phyloP scores from a whole-genome alignment of 2,888 invertebrate genomes.

The Heterodera filipjevi region DNA sequence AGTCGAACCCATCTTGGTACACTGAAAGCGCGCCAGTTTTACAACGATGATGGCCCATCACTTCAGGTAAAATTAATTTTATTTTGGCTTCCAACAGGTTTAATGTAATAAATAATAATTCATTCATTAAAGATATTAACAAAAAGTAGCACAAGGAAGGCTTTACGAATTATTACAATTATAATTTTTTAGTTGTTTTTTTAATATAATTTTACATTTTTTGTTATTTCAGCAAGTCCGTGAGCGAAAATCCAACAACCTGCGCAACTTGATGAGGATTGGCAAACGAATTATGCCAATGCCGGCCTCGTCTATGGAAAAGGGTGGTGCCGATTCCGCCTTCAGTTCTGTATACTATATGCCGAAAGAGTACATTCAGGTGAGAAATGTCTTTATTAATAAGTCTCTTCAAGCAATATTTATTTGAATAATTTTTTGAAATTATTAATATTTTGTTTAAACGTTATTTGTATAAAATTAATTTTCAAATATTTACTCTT shows the following conservation, averaged over 20 bases:
- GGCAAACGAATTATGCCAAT: conserved; percentile 26
- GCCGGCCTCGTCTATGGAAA: not conserved
- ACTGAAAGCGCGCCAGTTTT: not conserved
- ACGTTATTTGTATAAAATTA: too few species aligned
- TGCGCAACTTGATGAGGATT: conserved; percentile 36
- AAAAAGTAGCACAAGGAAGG: too few species aligned
- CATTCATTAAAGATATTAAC: too few species aligned
- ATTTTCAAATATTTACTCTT: not conserved
- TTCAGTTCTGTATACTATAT: conserved; percentile 1
- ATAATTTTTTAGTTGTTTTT: too few species aligned
- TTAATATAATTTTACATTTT: not conserved
- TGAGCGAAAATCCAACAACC: conserved; percentile 35
- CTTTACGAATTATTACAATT: too few species aligned
- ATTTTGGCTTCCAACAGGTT: not conserved
- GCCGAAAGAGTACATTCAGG: not conserved
- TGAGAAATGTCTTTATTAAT: not conserved
- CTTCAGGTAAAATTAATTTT: not conserved
- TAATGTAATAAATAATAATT: too few species aligned
- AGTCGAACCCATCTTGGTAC: conserved; percentile 25
- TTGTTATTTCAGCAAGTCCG: not conserved
- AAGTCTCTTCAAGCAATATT: not conserved
- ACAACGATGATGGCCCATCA: not conserved
- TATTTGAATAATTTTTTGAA: not conserved
- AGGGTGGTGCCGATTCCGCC: not conserved
- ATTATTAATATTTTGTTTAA: too few species aligned